These are phyloP conservation scores for Nesospiza acunhae DNA, from an alignment of 2,113 vertebrate genomes.

Conservation along the genomic window DNA sequence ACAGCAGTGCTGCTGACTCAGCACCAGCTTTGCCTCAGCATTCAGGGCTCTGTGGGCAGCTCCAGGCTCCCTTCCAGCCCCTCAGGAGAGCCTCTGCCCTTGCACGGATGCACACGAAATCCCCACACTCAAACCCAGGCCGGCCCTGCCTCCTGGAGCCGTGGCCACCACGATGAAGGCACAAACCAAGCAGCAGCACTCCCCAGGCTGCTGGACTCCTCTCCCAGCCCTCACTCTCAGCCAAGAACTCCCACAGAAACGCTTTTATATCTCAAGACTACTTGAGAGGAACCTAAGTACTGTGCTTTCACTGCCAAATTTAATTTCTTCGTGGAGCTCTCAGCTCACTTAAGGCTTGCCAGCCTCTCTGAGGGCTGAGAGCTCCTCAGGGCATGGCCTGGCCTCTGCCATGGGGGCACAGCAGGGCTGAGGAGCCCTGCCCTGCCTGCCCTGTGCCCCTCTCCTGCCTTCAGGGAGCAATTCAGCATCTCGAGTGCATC, in stretches of 20 bases:
- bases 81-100: neutral
- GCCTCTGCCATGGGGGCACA: neutral
- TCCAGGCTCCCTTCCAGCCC: neutral
- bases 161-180: rapidly evolving
- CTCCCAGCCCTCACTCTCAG: neutral
- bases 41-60: neutral
- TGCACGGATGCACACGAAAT: rapidly evolving
- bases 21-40: neutral
- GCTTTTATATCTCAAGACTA: constrained; percentile 51
- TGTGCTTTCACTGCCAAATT: constrained; percentile 36
- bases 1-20: rapidly evolving
- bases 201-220: neutral
- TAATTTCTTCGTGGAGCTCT: neutral
- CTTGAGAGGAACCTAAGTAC: constrained; percentile 54
- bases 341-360: neutral
- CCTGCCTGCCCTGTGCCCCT: rapidly evolving
- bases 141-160: neutral
- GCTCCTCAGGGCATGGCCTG: neutral
- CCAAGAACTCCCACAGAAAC: constrained; percentile 59
- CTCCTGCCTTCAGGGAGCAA: neutral
- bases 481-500: rapidly evolving
- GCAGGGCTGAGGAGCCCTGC: neutral
- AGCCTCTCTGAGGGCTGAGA: neutral
- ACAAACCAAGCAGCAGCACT: neutral
- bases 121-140: neutral